A percentile compares a stretch with the other conserved stretches of the same genome.
These are phyloP conservation scores for Cephalopholis sonnerati DNA, from an alignment of 2,113 vertebrate genomes.

Conservation along the genomic window DNA sequence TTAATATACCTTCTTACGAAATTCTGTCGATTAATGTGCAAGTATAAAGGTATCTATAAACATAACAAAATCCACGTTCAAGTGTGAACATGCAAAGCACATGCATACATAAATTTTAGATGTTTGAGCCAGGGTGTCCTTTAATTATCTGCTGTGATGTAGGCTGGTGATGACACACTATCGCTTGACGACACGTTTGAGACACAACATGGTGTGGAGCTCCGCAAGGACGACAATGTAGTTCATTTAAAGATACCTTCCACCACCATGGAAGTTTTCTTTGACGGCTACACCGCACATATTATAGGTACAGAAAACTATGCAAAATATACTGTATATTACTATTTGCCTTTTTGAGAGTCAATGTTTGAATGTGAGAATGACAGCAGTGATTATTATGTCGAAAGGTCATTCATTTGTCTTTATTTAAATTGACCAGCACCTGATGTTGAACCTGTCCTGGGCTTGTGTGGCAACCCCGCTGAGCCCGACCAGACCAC, in stretches of 20 bases:
- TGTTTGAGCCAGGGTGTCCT: not conserved
- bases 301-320: not conserved
- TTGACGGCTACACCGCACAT: not conserved
- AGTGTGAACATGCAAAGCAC: no score
- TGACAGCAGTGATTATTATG: not conserved
- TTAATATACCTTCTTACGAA: no score
- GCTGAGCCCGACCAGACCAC: fast-evolving
- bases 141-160: not conserved
- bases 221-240: not conserved
- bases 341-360: no score
- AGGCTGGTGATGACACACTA: not conserved
- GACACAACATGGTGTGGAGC: not conserved
- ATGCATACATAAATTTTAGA: not conserved
- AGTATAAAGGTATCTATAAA: no score
- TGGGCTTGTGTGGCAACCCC: not conserved
- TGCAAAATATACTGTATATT: not conserved
- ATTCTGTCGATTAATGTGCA: no score
- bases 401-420: not conserved
- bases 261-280: not conserved
- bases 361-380: not conserved
- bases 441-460: fast-evolving
- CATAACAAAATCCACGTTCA: no score
- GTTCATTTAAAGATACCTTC: not conserved
- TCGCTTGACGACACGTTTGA: not conserved
- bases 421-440: not conserved